These are phyloP conservation scores for Sarcophaga bullata DNA, from an alignment of 1,140 invertebrate genomes.

Conservation along the genomic window DNA sequence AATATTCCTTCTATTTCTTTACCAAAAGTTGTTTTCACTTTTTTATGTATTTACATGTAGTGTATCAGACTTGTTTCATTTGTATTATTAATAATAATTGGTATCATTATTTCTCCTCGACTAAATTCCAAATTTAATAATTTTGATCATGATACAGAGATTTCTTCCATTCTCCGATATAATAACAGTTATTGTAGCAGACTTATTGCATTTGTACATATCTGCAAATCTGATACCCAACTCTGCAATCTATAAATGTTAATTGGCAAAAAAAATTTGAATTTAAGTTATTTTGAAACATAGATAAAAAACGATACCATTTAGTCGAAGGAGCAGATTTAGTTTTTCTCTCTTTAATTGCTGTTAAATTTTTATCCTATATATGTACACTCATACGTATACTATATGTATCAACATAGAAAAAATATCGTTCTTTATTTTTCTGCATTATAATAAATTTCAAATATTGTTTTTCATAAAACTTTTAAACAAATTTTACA, in stretches of 20 bases:
- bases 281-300: not conserved
- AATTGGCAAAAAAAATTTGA: no score
- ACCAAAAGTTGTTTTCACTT: not conserved
- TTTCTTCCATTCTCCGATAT: not conserved
- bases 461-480: not conserved
- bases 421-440: not conserved
- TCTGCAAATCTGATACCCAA: no score
- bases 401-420: not conserved
- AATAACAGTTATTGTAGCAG: no score
- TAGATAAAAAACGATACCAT: not conserved
- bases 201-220: no score
- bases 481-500: conserved; percentile 51
- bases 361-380: not conserved
- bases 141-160: not conserved
- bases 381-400: no score
- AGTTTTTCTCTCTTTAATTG: conserved; percentile 1
- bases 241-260: no score
- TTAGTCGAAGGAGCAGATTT: not conserved
- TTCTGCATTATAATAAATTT: not conserved
- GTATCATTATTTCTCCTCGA: not conserved
- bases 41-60: not conserved
- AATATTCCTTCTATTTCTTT: not conserved
- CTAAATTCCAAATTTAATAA: not conserved
- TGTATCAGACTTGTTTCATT: not conserved
- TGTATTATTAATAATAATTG: not conserved